Conservation (phyloP, 2,888 invertebrate species). For the Andrena chrysosceles region DNA sequence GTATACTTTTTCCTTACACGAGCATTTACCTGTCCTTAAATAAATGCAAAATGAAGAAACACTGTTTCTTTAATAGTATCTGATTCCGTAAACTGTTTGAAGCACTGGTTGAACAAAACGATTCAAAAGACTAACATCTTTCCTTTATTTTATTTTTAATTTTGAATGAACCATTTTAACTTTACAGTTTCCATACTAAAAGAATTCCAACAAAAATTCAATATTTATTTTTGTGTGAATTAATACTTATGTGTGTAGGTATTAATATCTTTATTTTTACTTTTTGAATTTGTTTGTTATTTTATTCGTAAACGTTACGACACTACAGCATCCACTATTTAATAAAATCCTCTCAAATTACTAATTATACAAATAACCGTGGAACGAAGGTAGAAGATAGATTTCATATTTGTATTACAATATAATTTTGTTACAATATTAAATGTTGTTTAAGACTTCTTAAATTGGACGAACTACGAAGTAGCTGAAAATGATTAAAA, state of each 20-base stretch:
- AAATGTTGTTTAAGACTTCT: too few relatives aligned
- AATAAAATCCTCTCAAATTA: background rate
- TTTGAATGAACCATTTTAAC: background rate
- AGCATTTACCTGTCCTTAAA: background rate
- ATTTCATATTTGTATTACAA: background rate
- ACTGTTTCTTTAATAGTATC: background rate
- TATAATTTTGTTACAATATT: background rate
- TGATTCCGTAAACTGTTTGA: too few relatives aligned
- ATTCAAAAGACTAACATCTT: too few relatives aligned
- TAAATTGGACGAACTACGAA: too few relatives aligned
- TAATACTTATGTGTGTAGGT: background rate
- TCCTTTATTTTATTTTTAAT: too few relatives aligned
- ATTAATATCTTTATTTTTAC: background rate
- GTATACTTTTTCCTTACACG: constrained; percentile 7
- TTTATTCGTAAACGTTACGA: background rate
- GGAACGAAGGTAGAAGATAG: background rate
- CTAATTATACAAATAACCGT: background rate
- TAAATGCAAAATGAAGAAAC: background rate
- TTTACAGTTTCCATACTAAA: background rate
- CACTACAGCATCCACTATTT: background rate
- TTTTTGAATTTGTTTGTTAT: background rate
- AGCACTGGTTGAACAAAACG: too few relatives aligned
- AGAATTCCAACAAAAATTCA: too few relatives aligned
- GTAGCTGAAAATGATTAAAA: background rate
- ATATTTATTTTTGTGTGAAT: too few relatives aligned